These are phyloP conservation scores for Martes martes DNA, from an alignment of 2,113 vertebrate species.

Conservation along the genomic window DNA sequence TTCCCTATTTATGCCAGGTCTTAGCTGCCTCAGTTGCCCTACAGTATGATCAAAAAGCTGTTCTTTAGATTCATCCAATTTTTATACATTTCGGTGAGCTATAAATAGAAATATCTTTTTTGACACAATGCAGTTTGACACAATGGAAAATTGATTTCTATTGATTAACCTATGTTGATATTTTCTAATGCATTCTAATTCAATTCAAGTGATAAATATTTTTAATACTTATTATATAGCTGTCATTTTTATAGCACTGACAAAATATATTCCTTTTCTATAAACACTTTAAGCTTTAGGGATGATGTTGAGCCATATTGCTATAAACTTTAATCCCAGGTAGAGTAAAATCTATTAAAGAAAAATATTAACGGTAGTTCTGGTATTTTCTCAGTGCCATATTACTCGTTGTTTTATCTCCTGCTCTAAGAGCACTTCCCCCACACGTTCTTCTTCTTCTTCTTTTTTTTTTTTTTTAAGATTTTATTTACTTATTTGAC, in stretches of 20 bases:
- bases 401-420: conserved; percentile 50
- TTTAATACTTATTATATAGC: neutral
- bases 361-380: conserved; percentile 18
- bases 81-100: neutral
- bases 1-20: neutral
- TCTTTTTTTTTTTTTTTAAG: no score
- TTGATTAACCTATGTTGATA: neutral
- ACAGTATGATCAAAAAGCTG: neutral
- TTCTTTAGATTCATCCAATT: neutral
- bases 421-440: neutral
- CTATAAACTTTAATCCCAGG: neutral
- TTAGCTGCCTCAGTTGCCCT: neutral
- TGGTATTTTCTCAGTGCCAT: conserved; percentile 10
- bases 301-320: neutral
- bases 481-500: no score
- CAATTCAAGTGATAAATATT: neutral
- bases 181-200: neutral
- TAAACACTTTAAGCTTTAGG: neutral
- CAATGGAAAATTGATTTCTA: neutral
- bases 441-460: neutral
- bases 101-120: neutral
- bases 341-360: neutral
- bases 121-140: neutral
- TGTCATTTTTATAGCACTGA: neutral
- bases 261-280: neutral